Conservation (phyloP, 2,113 vertebrate species). For the Alethe diademata region DNA sequence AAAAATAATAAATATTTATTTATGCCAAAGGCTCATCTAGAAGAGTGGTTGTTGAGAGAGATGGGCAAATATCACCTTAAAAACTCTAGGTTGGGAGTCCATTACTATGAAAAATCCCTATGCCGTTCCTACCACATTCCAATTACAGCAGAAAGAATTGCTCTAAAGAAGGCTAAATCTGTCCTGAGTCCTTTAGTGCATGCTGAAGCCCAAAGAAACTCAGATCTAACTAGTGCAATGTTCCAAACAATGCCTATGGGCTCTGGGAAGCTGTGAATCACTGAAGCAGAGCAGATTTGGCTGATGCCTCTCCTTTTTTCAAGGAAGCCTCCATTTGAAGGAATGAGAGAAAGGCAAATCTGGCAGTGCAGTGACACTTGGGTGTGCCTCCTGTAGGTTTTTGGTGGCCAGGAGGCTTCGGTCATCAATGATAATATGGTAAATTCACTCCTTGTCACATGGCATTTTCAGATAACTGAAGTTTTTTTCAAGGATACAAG, state of each 20-base stretch:
- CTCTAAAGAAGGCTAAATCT: background rate
- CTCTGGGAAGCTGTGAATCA: background rate
- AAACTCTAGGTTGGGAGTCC: background rate
- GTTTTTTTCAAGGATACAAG: background rate
- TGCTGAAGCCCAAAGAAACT: background rate
- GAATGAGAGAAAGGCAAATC: background rate
- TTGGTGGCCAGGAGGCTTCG: background rate
- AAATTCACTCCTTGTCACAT: background rate
- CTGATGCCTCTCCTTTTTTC: background rate
- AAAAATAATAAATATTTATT: background rate
- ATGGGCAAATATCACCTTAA: background rate
- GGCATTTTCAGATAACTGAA: background rate
- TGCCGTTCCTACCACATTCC: background rate
- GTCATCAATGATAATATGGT: background rate
- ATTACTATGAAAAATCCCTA: background rate
- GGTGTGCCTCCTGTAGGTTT: background rate
- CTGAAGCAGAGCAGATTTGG: background rate
- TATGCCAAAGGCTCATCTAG: background rate
- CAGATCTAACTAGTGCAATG: background rate
- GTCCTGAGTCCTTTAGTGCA: background rate
- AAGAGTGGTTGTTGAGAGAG: background rate
- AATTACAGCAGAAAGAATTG: background rate
- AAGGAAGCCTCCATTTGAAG: background rate
- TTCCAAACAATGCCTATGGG: background rate
- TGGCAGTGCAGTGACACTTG: background rate